Conservation (phyloP, 2,113 vertebrate genomes). For the Vidua macroura region DNA sequence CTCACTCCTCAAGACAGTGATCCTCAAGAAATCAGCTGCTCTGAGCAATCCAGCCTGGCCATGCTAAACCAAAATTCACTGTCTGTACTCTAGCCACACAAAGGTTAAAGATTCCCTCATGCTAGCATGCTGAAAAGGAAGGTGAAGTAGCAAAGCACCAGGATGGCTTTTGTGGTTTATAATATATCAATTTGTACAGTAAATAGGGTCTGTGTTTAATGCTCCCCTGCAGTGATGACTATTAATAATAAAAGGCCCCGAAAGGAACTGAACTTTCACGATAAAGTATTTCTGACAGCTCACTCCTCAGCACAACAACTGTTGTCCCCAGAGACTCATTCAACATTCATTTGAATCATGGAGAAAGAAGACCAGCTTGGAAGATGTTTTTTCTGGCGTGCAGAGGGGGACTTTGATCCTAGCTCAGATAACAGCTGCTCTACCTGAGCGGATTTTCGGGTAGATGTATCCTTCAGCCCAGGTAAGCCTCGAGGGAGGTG, state of each 20-base stretch:
- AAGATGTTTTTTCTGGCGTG: slow-evolving; percentile 77
- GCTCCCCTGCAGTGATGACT: slow-evolving; percentile 52
- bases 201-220: slow-evolving; percentile 61
- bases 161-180: slow-evolving; percentile 45
- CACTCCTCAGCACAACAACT: slow-evolving; percentile 76
- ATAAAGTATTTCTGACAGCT: slow-evolving; percentile 71
- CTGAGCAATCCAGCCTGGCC: neutral
- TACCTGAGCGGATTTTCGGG: slow-evolving; percentile 77
- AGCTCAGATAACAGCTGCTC: slow-evolving; percentile 88
- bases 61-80: neutral
- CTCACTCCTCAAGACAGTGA: neutral
- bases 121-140: neutral
- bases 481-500: slow-evolving; percentile 85
- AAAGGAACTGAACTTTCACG: slow-evolving; percentile 65
- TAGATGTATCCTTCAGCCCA: slow-evolving; percentile 77
- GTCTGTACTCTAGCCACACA: neutral
- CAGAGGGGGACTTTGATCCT: slow-evolving; percentile 87
- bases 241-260: slow-evolving; percentile 59
- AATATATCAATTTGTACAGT: slow-evolving; percentile 63
- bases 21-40: neutral
- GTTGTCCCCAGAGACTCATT: slow-evolving; percentile 78
- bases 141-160: slow-evolving; percentile 14
- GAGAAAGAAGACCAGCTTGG: slow-evolving; percentile 77
- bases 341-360: slow-evolving; percentile 79
- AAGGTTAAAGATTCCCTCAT: slow-evolving; percentile 9